Conservation (phyloP, 2,797 vertebrate species). For the Sebastes diploproa region DNA sequence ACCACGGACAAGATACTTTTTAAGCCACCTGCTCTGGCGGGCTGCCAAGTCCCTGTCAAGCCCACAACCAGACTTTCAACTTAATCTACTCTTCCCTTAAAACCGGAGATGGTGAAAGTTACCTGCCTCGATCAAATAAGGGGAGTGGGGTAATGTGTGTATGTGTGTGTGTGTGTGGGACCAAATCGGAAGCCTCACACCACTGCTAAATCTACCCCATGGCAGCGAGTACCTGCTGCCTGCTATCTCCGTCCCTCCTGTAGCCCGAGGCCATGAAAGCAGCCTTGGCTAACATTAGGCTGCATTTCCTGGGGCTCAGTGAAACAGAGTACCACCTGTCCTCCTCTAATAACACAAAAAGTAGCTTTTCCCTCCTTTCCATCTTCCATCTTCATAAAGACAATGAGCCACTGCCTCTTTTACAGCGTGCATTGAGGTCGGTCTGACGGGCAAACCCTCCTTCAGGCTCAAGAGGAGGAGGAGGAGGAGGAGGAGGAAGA, state of each 20-base stretch:
- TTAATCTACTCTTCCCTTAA: slow-evolving; percentile 48
- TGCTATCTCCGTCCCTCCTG: slow-evolving; percentile 66
- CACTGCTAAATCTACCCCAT: slow-evolving; percentile 65
- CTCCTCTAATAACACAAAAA: slow-evolving; percentile 69
- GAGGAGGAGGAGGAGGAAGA: not conserved
- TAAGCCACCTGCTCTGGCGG: slow-evolving; percentile 28
- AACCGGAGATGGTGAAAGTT: slow-evolving; percentile 49
- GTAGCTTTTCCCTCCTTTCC: slow-evolving; percentile 56
- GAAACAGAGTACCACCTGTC: slow-evolving; percentile 75
- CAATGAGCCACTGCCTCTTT: slow-evolving; percentile 58
- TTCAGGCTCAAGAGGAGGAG: slow-evolving; percentile 37
- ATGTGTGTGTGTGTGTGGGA: not conserved
- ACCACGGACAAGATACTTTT: not conserved
- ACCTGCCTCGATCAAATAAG: slow-evolving; percentile 54
- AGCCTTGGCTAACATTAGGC: slow-evolving; percentile 74
- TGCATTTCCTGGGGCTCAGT: slow-evolving; percentile 72
- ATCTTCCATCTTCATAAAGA: slow-evolving; percentile 64
- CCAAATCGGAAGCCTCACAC: slow-evolving; percentile 63
- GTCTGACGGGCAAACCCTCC: slow-evolving; percentile 54
- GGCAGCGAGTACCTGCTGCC: slow-evolving; percentile 69
- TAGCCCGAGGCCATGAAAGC: slow-evolving; percentile 74
- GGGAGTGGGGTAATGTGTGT: slow-evolving; percentile 6
- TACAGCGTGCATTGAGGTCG: slow-evolving; percentile 35
- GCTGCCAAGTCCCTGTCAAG: slow-evolving; percentile 56
- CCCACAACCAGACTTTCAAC: slow-evolving; percentile 47